Evolutionary conservation across 23 tunicate species (phyloP), one percentile per base, ranked within the genome.

Genomic region (Trididemnum nubilum): DNA sequence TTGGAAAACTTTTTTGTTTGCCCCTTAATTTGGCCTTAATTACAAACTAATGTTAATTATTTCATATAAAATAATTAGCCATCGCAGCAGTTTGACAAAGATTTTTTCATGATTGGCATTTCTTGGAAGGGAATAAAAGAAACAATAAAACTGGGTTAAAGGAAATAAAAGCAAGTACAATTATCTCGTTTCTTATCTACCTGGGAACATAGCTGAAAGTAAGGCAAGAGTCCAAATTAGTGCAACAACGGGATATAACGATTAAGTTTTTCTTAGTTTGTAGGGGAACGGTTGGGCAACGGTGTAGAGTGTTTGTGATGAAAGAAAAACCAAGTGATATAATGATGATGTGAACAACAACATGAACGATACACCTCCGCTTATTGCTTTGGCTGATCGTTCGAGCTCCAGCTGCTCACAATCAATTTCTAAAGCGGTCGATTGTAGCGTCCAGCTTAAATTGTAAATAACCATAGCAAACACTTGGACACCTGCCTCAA

Each of bases 161-260:
- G n/a, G n/a, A n/a, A n/a, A n/a, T n/a, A n/a, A n/a, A n/a, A n/a
- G n/a, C n/a, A n/a, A n/a, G n/a, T n/a, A n/a, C n/a, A n/a, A n/a
- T n/a, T n/a, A n/a, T n/a, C n/a, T n/a, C n/a, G n/a, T n/a, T n/a
- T n/a, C n/a, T n/a, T n/a, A n/a, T n/a, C n/a, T n/a, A 69, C 75
- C 75, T 69, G 75, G 75, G 33, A 31, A 69, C 4, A n/a, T 69
- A 9, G 75, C 75, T 31, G 75, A 69, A 7, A 69, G 39, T 31
- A 33, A 7, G 15, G 75, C 75, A 9, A 69, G n/a, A 5, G 33
- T 31, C 75, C 75, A 69, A 30, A 69, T 38, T 12, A 69, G 23
- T 9, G 23, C 40, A 7, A 69, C 7, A 4, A 36, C 39, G 5
- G 40, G 4, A 7, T 30, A 30, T 69, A 32, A 7, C 19, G 75